Evolutionary conservation across 2,888 invertebrate species (phyloP), one percentile per base, ranked within the genome.

Genomic region (Hirtodrosophila duncani): DNA sequence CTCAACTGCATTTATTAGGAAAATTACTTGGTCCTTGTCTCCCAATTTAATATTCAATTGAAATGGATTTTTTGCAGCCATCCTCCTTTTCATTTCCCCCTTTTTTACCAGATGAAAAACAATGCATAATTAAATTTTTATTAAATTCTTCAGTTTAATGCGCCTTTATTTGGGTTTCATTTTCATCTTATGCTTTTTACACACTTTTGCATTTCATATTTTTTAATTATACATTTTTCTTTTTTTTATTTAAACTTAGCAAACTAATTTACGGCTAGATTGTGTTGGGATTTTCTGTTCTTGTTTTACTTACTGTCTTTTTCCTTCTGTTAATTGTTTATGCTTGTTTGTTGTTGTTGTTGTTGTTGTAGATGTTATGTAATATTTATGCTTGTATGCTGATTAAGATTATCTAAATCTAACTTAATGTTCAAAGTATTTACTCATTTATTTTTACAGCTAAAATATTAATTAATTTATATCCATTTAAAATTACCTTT

Each of bases 121-220:
- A 37, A 16, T 45, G 42, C 49, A 62, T 55, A 39, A 23, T 55
- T 56, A 67, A 45, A 68, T 77, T 72, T 77, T 74, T 74, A 75
- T 75, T 75, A 75, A 75, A 77, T 75, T 77, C 74, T 64, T 75
- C 68, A 60, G 68, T 72, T 72, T 70, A 72, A 69, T 75, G 69
- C 70, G 34, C 50, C 63, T 68, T 61, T 75, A 63, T 61, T 70
- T 72, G 57, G 69, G 48, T 57, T 69, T 67, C 33, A 63, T 63
- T 72, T 60, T 71, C 42, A 14, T 61, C 63, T 64, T 67, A 62
- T 59, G 59, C 62, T 78, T 63, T 64, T 67, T 70, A 68, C 68
- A 68, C 68, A 65, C 36, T 61, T 61, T 56, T 56, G 58, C 53
- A 39, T 42, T 34, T 62, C 53, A 44, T 65, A 42, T 62, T 63